These are phyloP conservation scores for Globicephala melas DNA, from an alignment of 2,113 vertebrate genomes.

Conservation along the genomic window DNA sequence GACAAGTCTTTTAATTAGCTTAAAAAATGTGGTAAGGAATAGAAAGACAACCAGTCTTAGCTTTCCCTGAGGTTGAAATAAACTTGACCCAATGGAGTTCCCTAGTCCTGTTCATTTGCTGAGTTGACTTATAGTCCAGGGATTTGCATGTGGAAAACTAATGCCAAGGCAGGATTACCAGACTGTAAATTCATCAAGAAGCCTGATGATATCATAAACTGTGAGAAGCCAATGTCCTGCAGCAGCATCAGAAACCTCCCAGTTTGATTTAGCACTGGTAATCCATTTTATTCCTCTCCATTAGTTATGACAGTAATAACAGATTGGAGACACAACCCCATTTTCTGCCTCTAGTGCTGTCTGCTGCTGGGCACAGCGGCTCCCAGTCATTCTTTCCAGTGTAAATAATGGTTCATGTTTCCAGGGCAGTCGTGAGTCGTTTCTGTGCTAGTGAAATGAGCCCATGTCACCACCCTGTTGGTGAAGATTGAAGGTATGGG, in stretches of 20 bases:
- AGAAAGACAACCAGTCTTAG: background rate
- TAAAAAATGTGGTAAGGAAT: background rate
- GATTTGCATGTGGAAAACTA: constrained; percentile 57
- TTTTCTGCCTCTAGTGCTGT: constrained; percentile 64
- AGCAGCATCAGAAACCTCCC: constrained; percentile 7
- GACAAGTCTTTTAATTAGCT: background rate
- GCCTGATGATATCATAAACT: constrained; percentile 54
- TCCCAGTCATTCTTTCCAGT: constrained; percentile 77
- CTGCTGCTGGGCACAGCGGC: constrained; percentile 71
- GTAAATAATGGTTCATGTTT: constrained; percentile 80
- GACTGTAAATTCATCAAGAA: constrained; percentile 55
- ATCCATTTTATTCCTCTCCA: constrained; percentile 64
- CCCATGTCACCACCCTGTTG: constrained; percentile 70
- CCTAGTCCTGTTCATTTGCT: constrained; percentile 9
- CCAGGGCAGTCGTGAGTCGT: constrained; percentile 63
- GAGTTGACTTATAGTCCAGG: constrained; percentile 60
- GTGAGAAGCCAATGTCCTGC: constrained; percentile 17
- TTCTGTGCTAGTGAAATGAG: constrained; percentile 77
- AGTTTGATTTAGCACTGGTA: constrained; percentile 55
- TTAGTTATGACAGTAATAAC: constrained; percentile 72
- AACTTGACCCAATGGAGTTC: constrained; percentile 4
- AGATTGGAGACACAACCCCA: constrained; percentile 18
- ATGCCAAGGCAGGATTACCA: constrained; percentile 45
- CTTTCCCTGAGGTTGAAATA: background rate
- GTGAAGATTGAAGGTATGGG: constrained; percentile 38